These are phyloP conservation scores for Argya squamiceps DNA, from an alignment of 2,797 vertebrate species.

Conservation along the genomic window DNA sequence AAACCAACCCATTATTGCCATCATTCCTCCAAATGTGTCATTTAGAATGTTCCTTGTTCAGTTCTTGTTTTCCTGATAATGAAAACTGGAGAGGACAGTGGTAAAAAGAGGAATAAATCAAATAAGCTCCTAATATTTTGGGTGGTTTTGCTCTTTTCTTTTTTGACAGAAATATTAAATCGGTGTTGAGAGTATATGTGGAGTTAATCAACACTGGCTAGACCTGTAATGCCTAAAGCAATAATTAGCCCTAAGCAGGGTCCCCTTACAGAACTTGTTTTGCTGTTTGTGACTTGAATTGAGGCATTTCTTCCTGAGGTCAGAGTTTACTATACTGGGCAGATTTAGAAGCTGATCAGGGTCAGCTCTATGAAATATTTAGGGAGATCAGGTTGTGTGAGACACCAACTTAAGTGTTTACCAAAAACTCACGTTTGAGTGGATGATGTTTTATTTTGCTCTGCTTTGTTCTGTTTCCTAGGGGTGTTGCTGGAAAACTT, in stretches of 20 bases:
- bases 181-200: not conserved
- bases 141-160: not conserved
- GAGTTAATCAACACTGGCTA: not conserved
- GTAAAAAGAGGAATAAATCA: not conserved
- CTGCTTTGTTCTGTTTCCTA: not conserved
- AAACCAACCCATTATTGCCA: not conserved
- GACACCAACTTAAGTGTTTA: not conserved
- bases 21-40: not conserved
- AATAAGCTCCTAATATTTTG: not conserved
- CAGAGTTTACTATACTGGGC: not conserved
- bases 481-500: constrained; percentile 94
- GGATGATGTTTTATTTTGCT: not conserved
- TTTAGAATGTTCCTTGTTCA: not conserved
- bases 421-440: not conserved
- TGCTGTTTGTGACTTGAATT: not conserved
- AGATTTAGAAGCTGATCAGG: not conserved
- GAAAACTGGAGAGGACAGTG: not conserved
- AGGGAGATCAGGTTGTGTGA: not conserved
- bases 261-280: not conserved
- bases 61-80: not conserved
- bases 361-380: not conserved
- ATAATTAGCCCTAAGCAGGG: not conserved
- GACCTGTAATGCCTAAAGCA: not conserved
- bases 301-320: not conserved
- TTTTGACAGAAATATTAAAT: not conserved